phyloP scores from a whole-genome alignment of 2,797 vertebrate genomes.

The Sebastolobus altivelis region DNA sequence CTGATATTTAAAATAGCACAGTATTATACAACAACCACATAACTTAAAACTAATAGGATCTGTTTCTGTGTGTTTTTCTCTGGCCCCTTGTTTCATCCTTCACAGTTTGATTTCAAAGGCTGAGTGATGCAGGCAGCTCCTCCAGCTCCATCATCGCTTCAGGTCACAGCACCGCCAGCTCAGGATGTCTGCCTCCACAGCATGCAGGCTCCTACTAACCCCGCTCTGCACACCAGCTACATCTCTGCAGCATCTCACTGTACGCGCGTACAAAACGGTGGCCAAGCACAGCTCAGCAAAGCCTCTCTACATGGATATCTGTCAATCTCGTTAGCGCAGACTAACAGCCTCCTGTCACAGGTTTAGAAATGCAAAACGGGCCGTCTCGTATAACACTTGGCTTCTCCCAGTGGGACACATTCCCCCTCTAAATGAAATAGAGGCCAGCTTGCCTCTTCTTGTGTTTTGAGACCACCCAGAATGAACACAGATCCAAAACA shows the following conservation, averaged over 20 bases:
- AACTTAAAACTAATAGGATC: not conserved
- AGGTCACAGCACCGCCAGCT: conserved; percentile 73
- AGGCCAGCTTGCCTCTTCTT: conserved; percentile 72
- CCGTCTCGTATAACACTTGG: conserved; percentile 79
- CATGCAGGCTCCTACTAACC: conserved; percentile 53
- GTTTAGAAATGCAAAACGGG: conserved; percentile 74
- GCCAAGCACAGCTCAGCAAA: conserved; percentile 19
- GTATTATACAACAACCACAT: conserved; percentile 3
- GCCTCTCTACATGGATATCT: conserved; percentile 31
- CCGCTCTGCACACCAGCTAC: conserved; percentile 36
- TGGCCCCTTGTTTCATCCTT: conserved; percentile 31
- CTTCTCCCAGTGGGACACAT: conserved; percentile 76
- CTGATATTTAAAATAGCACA: conserved; percentile 9
- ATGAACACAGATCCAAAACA: conserved; percentile 57
- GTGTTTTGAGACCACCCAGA: conserved; percentile 83
- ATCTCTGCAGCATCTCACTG: conserved; percentile 38
- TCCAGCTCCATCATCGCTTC: conserved; percentile 82
- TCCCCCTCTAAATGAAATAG: conserved; percentile 63
- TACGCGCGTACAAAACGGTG: conserved; percentile 3
- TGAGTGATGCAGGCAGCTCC: conserved; percentile 72
- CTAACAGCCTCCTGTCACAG: conserved; percentile 63
- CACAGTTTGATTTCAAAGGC: conserved; percentile 66
- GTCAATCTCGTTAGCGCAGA: conserved; percentile 55
- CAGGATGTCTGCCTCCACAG: conserved; percentile 78
- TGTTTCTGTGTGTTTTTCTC: conserved; percentile 11